phyloP scores from a whole-genome alignment of 2,888 invertebrate genomes.

The Nephrocerus scutellatus region DNA sequence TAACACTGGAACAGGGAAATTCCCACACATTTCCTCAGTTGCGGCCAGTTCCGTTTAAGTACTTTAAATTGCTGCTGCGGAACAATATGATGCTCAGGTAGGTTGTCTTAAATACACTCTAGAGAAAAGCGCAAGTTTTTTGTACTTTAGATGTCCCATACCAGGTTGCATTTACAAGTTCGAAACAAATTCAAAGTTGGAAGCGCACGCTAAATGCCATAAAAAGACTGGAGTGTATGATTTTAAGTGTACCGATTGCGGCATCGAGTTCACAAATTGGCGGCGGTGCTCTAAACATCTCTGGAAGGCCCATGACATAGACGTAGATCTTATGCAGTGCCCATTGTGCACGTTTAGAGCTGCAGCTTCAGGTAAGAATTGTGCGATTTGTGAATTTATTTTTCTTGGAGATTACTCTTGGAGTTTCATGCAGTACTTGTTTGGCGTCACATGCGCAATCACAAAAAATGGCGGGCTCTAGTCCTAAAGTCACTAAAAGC shows the following conservation, averaged over 20 bases:
- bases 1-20: too few relatives aligned
- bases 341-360: conserved; percentile 55
- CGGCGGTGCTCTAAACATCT: conserved; percentile 60
- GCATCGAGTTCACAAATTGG: conserved; percentile 55
- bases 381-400: too few relatives aligned
- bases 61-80: conserved; percentile 37
- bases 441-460: conserved; percentile 58
- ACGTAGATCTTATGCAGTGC: conserved; percentile 55
- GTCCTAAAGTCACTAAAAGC: conserved; percentile 36
- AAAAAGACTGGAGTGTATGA: conserved; percentile 30
- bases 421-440: conserved; percentile 49
- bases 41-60: conserved; percentile 40
- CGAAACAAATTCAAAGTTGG: conserved; percentile 44
- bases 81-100: conserved; percentile 30
- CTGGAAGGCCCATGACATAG: conserved; percentile 60
- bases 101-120: conserved; percentile 7
- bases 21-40: too few relatives aligned
- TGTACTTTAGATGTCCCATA: conserved; percentile 49
- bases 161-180: conserved; percentile 54
- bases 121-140: neutral
- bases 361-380: conserved; percentile 45
- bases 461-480: conserved; percentile 46
- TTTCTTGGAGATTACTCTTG: too few relatives aligned
- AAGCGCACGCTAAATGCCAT: conserved; percentile 53
- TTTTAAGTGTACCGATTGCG: conserved; percentile 53